phyloP scores from a whole-genome alignment of 2,797 vertebrate species.

The Staurois parvus region DNA sequence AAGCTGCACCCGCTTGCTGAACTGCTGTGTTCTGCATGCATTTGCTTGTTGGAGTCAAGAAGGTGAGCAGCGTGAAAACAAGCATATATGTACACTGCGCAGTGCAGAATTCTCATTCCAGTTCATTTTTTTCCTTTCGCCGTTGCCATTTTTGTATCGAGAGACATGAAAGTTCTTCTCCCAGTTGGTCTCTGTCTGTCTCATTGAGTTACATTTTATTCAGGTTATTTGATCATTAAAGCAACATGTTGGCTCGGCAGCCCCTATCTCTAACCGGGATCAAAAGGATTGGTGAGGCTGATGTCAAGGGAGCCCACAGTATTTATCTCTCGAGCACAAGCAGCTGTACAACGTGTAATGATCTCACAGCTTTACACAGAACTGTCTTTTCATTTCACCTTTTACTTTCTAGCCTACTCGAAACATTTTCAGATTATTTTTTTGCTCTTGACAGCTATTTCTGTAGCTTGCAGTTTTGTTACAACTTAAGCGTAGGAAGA shows the following conservation, averaged over 20 bases:
- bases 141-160: constrained; percentile 14
- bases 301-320: constrained; percentile 41
- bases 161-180: constrained; percentile 27
- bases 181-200: constrained; percentile 23
- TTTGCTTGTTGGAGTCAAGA: no score
- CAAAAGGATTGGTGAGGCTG: constrained; percentile 41
- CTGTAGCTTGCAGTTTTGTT: no score
- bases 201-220: constrained; percentile 34
- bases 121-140: constrained; percentile 5
- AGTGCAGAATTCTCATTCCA: not conserved
- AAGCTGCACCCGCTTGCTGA: no score
- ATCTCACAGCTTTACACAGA: constrained; percentile 32
- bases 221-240: constrained; percentile 37
- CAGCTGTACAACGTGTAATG: constrained; percentile 48
- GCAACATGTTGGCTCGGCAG: constrained; percentile 21
- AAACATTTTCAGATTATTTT: not conserved
- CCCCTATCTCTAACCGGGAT: constrained; percentile 23
- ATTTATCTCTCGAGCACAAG: constrained; percentile 44
- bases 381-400: constrained; percentile 10
- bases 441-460: not conserved
- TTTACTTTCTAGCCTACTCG: constrained; percentile 4
- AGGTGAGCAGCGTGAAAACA: not conserved
- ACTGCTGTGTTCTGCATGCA: no score
- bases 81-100: not conserved
- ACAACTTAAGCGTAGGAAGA: no score